Base-by-base conservation (phyloP, 1,140 invertebrate genomes). In the Leptinotarsa undecemlineata region DNA sequence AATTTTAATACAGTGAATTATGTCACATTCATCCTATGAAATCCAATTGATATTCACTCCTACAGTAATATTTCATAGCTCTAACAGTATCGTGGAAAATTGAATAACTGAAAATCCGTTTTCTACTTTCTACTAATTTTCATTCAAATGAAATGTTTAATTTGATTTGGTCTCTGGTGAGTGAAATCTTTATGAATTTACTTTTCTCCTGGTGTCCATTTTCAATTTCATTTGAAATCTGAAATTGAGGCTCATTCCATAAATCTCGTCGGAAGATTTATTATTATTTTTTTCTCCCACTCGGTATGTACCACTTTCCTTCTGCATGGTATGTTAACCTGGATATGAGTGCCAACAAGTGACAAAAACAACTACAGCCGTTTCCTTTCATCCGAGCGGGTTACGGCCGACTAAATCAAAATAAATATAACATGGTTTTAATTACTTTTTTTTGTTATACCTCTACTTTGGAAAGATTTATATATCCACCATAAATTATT, bases 291-390 rank as follows among this genome's bases (percentile, higher is more conserved):
- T 42, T 42, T 42, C 33, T 11, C 33, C 33, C 33, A 42, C 33
- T 42, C 33, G 8, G 33, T 42, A 42, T 42, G 33, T 42, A 42
- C 63, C 17, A 21, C 20, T 64, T 64, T 21, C 20, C 63, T 21
- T 64, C 63, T 20, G 14, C 63, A 17, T 21, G 63, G 20, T 33
- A 64, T 21, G 20, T 23, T 64, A 64, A 64, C 20, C 63, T 64
- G 20, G 26, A 15, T 64, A 64, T 21, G 69, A 71, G 74, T 70
- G 69, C 61, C 71, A 74, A 81, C 78, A 81, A 81, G 79, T 81
- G 79, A 74, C 78, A 81, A 81, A 81, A 81, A 79, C 74, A 74
- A 64, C 64, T 75, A 78, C 79, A 81, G 79, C 79, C 79, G 79
- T 79, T 81, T 81, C 79, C 79, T 74, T 72, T 57, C 51, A 69